Base-by-base conservation (phyloP, 2,888 invertebrate genomes). In the Ernsta delagoae region DNA sequence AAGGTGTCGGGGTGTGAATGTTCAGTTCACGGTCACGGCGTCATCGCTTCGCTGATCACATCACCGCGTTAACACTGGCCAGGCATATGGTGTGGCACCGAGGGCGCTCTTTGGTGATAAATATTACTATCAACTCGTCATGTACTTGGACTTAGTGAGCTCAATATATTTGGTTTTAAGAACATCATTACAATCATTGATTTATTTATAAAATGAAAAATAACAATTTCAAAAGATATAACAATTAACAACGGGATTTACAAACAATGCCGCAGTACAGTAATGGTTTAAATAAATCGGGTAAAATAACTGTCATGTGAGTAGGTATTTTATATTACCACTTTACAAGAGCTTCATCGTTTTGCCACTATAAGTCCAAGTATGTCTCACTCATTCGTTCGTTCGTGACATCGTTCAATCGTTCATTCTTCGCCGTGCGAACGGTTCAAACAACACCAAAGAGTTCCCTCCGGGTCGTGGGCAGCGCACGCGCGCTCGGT, bases 101-200 rank as follows among this genome's bases (percentile, higher is more conserved):
- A 71, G 78, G 77, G 75, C 77, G 81, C 84, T 86, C 83, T 86
- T 85, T 85, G 88, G 36, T 36, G 36, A 36, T 36, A 36, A 36
- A 1, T 24, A 24, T 24, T 24, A 24, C 1, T 24, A 24, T 24
- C 3, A 43, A 43, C 9, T 3, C 9, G 1, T 8, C 8, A 41
- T 1, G 9, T 43, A 9, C 9, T 43, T 43, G 43, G 43, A 43
- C 43, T 43, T 11, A 43, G 9, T 43, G 8, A 8, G 24, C 24
- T 24, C 24, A 3, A 24, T 1, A 24, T 24, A 1, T 1, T 24
- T 24, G 24, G 1, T 24, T 24, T 24, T 1, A 24, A 24, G n/a
- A n/a, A n/a, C n/a, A n/a, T n/a, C n/a, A n/a, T n/a, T n/a, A n/a
- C n/a, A n/a, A n/a, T n/a, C n/a, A n/a, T n/a, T n/a, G n/a, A n/a